These are phyloP conservation scores for Plemyria rubiginata DNA, from an alignment of 2,888 invertebrate species.

Conservation along the genomic window DNA sequence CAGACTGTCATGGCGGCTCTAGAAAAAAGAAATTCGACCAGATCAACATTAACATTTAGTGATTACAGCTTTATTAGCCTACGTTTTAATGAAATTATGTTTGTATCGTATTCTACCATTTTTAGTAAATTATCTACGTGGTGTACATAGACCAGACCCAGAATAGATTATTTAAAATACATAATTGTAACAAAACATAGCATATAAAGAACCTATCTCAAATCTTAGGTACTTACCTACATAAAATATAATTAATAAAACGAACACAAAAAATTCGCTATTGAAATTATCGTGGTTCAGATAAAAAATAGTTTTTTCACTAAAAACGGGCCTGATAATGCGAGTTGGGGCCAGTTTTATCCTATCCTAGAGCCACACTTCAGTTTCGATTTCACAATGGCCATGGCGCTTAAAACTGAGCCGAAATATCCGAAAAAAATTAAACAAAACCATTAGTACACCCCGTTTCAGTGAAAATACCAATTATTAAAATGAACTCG, in stretches of 20 bases:
- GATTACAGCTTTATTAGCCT: no score
- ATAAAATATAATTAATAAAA: background rate
- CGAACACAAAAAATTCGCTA: background rate
- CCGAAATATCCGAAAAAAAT: background rate
- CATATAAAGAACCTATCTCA: background rate
- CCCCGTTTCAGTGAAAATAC: background rate
- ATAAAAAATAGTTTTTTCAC: background rate
- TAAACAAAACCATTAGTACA: conserved; percentile 7
- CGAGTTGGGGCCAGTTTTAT: no score
- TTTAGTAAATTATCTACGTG: no score
- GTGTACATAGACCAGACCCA: no score
- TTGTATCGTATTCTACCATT: no score
- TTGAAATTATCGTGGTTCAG: background rate
- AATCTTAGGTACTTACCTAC: conserved; percentile 1
- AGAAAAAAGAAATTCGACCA: no score
- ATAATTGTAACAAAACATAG: conserved; percentile 1
- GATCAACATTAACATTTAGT: no score
- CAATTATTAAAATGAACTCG: conserved; percentile 23
- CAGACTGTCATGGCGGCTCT: no score
- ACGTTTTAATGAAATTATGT: no score
- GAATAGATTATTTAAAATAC: conserved; percentile 11
- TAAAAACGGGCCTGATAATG: background rate
- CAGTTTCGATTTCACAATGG: background rate
- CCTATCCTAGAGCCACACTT: background rate
- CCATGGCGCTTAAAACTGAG: background rate